Evolutionary conservation across 2,113 vertebrate genomes (phyloP).

Genomic region (Speoplatyrhinus poulsoni): DNA sequence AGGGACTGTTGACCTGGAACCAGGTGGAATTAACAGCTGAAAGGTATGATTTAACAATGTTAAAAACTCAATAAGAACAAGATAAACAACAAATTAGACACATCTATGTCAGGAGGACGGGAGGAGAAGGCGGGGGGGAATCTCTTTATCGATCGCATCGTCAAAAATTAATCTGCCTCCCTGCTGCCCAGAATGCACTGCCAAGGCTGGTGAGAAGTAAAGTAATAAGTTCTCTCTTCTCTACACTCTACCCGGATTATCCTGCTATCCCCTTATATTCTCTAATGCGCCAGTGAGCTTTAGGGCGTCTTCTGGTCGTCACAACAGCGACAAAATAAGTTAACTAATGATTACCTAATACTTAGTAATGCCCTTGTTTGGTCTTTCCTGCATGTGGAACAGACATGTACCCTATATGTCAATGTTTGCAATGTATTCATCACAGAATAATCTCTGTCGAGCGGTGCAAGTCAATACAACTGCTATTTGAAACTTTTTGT

Average conservation of each 20-base stretch:
- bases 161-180: slow-evolving; percentile 91
- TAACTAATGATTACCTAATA: too few relatives aligned
- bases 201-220: slow-evolving; percentile 81
- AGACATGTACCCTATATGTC: too few relatives aligned
- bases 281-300: too few relatives aligned
- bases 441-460: too few relatives aligned
- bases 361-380: too few relatives aligned
- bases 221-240: slow-evolving; percentile 64
- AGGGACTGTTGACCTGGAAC: slow-evolving; percentile 80
- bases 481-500: too few relatives aligned
- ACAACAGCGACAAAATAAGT: too few relatives aligned
- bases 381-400: too few relatives aligned
- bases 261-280: neutral
- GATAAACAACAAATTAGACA: slow-evolving; percentile 93
- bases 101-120: neutral
- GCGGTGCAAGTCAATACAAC: too few relatives aligned
- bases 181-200: slow-evolving; percentile 83
- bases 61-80: slow-evolving; percentile 89
- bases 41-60: slow-evolving; percentile 95
- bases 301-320: too few relatives aligned
- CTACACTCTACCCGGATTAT: slow-evolving; percentile 26
- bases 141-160: slow-evolving; percentile 86
- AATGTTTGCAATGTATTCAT: too few relatives aligned
- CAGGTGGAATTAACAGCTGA: slow-evolving; percentile 89
- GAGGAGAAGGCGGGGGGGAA: slow-evolving; percentile 23